Conservation (phyloP, 1,140 invertebrate species). For the Procambarus virginalis region DNA sequence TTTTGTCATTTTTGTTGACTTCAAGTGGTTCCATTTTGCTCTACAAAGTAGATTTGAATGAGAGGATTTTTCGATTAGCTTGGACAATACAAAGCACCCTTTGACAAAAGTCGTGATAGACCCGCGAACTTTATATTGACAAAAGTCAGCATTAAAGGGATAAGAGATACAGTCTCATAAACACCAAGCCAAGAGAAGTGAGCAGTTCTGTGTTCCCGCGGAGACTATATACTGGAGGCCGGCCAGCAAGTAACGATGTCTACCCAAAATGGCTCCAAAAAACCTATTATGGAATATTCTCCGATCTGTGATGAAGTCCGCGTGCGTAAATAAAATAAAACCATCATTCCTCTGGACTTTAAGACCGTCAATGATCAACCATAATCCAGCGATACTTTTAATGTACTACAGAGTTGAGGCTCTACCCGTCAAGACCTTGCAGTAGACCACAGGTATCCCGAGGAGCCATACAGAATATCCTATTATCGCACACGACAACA, state of each 20-base stretch:
- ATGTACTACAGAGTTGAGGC: too few species aligned
- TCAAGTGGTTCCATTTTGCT: conserved; percentile 30
- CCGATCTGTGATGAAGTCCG: too few species aligned
- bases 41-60: conserved; percentile 1
- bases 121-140: conserved; percentile 10
- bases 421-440: background rate
- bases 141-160: conserved; percentile 11
- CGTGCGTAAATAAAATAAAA: too few species aligned
- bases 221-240: too few species aligned
- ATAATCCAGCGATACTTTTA: too few species aligned
- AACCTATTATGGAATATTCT: too few species aligned
- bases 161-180: conserved; percentile 13
- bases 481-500: background rate
- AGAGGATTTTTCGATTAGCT: conserved; percentile 38
- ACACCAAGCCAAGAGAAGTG: background rate
- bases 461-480: background rate
- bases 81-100: background rate
- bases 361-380: too few species aligned
- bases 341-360: too few species aligned
- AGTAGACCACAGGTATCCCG: conserved; percentile 3
- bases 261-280: too few species aligned
- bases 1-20: conserved; percentile 42
- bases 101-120: conserved; percentile 12
- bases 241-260: too few species aligned
- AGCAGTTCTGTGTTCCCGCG: background rate